phyloP scores from a whole-genome alignment of 2,888 invertebrate genomes.

The Mesoligia furuncula region DNA sequence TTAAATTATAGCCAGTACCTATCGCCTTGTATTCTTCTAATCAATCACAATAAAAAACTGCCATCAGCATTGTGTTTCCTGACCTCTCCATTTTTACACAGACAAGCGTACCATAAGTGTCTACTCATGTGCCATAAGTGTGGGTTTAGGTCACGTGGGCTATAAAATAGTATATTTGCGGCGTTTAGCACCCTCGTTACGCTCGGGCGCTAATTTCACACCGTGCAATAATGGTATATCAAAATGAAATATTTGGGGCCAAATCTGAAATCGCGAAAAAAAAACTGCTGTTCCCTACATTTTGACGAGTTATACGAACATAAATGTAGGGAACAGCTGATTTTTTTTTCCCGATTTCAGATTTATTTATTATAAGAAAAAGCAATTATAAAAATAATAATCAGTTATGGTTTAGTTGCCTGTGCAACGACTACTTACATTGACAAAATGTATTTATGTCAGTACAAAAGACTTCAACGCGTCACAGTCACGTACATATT shows the following conservation, averaged over 20 bases:
- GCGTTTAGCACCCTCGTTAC: background rate
- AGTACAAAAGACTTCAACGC: slow-evolving; percentile 85
- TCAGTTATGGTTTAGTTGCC: background rate
- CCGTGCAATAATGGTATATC: background rate
- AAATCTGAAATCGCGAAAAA: no score
- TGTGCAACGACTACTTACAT: background rate
- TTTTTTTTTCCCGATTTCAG: no score
- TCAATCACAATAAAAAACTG: no score
- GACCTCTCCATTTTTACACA: background rate
- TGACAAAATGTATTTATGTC: slow-evolving; percentile 6
- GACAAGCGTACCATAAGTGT: background rate
- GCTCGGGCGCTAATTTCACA: background rate
- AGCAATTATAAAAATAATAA: background rate
- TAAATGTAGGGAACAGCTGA: no score
- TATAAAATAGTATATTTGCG: background rate
- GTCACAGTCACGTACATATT: slow-evolving; percentile 46
- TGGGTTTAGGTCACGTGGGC: background rate
- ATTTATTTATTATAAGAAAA: no score
- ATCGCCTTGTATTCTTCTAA: no score
- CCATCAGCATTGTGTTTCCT: background rate
- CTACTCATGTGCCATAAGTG: background rate
- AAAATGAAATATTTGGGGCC: no score
- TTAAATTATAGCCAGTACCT: no score
- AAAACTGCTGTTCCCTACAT: no score
- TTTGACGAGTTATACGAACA: no score